Base-by-base conservation (phyloP, 2,113 vertebrate species). In the Chamaea fasciata region DNA sequence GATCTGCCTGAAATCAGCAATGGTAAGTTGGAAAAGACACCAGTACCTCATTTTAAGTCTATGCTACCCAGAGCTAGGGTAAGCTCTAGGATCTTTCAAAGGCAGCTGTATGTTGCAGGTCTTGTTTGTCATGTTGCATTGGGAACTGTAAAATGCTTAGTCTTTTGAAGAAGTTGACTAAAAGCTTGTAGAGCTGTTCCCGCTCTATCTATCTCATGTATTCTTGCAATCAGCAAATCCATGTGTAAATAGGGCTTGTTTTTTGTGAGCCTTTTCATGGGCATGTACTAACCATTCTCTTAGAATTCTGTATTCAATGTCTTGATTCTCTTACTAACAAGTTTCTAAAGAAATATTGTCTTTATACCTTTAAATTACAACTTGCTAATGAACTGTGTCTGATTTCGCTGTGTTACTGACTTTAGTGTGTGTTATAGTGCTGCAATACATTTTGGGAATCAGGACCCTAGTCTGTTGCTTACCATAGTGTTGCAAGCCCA, bases 1-100 rank as follows among this genome's bases (percentile, higher is more conserved):
- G 99, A 99, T 92, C 98, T 99, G 77, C 99, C 99, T 39, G 99
- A 99, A 98, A 99, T 99, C 98, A 99, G 99, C 97, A 99, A 99
- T 87, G 99, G 99, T 99, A 98, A 96, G 98, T 46, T 87, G 69
- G 31, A 88, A 93, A 49, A 56, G n/a, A 37, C 41, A 20, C 20
- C 47, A 12, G 13, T 64, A 6, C 18, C 67, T 79, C 47, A 8
- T 75, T 81, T 68, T 24, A 82, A 39, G 33, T 83, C 57, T 53
- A 0, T 62, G 49, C n/a, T 26, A 83, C 19, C 23, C 46, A 79
- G 52, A 89, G 21, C 31, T 79, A 18, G n/a, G 5, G 3, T 50
- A n/a, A 83, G 19, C 19, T 79, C 16, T 33, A 42, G 18, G 16
- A 27, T 77, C 35, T 88, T 91, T 64, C 62, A 71, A 50, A 91